These are phyloP conservation scores for Orthosia gothica DNA, from an alignment of 2,888 invertebrate species.

Conservation along the genomic window DNA sequence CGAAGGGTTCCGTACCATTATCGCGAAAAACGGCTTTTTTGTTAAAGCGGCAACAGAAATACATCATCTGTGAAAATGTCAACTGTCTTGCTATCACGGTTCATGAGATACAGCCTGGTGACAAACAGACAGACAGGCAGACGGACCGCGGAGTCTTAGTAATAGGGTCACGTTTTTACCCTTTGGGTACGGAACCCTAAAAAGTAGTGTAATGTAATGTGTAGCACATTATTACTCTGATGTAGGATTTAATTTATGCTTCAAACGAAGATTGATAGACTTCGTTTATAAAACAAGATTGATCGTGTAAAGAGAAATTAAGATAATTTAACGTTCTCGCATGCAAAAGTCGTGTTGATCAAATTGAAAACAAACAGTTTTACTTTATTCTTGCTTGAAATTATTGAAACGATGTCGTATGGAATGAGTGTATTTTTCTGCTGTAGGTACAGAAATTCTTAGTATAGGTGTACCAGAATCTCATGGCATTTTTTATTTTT, in stretches of 20 bases:
- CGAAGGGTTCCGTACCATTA: no score
- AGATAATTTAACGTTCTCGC: not conserved
- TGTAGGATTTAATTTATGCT: slow-evolving; percentile 36
- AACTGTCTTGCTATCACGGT: no score
- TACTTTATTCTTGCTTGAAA: not conserved
- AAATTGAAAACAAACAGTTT: not conserved
- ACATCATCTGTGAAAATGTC: no score
- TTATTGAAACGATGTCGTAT: not conserved
- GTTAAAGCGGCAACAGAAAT: no score
- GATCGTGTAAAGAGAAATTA: slow-evolving; percentile 27
- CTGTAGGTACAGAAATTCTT: not conserved
- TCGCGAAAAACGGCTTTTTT: no score
- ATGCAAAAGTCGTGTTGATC: slow-evolving; percentile 19
- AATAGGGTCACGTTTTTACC: no score
- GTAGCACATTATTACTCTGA: slow-evolving; percentile 29
- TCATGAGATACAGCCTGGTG: no score
- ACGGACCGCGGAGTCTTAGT: no score
- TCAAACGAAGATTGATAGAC: slow-evolving; percentile 34
- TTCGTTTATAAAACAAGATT: slow-evolving; percentile 25
- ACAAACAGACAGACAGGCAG: no score
- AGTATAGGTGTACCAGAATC: no score
- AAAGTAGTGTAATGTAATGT: slow-evolving; percentile 10
- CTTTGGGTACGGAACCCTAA: no score
- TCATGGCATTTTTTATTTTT: no score
- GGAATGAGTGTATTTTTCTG: not conserved